phyloP scores from a whole-genome alignment of 1,140 invertebrate species.

The Cotesia chilonis region DNA sequence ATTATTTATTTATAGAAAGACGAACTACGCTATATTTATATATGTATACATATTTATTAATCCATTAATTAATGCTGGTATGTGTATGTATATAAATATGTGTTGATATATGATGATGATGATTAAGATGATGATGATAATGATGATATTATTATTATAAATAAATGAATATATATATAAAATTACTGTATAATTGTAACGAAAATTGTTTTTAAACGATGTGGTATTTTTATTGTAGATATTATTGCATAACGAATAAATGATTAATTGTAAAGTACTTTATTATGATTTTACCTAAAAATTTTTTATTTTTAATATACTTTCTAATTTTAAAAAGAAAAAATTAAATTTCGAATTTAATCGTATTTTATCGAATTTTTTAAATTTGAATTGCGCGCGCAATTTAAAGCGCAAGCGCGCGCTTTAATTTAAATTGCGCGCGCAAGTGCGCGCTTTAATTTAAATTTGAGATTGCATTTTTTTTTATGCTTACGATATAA shows the following conservation, averaged over 20 bases:
- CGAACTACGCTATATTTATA: too few relatives aligned
- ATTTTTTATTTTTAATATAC: not conserved
- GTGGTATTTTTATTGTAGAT: slow-evolving; percentile 67
- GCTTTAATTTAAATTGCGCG: too few relatives aligned
- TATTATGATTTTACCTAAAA: slow-evolving; percentile 1
- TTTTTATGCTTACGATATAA: too few relatives aligned
- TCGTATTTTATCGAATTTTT: too few relatives aligned
- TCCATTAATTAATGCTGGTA: too few relatives aligned
- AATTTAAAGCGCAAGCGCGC: too few relatives aligned
- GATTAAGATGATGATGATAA: not conserved
- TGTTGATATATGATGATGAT: slow-evolving; percentile 17
- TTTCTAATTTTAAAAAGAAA: too few relatives aligned
- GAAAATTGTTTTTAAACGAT: slow-evolving; percentile 67
- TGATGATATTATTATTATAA: not conserved
- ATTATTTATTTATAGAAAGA: slow-evolving; percentile 15
- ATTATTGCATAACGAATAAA: slow-evolving; percentile 66
- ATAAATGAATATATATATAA: slow-evolving; percentile 59
- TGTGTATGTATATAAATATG: slow-evolving; percentile 16
- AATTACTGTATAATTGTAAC: slow-evolving; percentile 65
- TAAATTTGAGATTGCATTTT: too few relatives aligned
- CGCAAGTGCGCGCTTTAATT: too few relatives aligned
- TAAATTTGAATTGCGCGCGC: too few relatives aligned
- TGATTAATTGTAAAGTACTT: slow-evolving; percentile 59
- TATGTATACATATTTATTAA: too few relatives aligned
- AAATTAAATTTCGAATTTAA: too few relatives aligned